A percentile compares a stretch with the other conserved stretches of the same genome.
Conservation (phyloP, 2,113 vertebrate species). For the Sterna hirundo region DNA sequence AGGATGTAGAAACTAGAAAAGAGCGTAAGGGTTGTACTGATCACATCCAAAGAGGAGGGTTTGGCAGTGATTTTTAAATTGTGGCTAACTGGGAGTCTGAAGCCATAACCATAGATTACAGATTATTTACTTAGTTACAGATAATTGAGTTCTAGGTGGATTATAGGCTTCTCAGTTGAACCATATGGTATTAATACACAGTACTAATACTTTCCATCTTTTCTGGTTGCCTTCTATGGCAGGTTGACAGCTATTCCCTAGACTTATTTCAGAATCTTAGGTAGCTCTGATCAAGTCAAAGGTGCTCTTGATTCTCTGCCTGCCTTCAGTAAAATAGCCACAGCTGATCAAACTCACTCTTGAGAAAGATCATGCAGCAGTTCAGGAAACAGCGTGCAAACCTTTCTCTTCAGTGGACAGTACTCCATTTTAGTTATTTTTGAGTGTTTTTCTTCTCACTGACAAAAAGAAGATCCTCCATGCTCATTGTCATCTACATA, state of each 20-base stretch:
- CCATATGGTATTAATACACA: accelerated
- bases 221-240: neutral
- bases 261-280: neutral
- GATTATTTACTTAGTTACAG: neutral
- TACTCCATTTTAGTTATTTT: neutral
- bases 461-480: neutral
- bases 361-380: neutral
- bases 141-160: neutral
- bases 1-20: neutral
- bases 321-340: neutral
- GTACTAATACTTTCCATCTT: neutral
- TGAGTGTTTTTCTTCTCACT: neutral
- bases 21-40: neutral
- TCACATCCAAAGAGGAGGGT: neutral
- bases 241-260: neutral
- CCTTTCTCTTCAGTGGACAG: neutral
- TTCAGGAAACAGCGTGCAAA: neutral
- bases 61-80: neutral
- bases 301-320: neutral
- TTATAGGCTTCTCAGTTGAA: neutral
- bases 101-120: neutral
- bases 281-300: neutral
- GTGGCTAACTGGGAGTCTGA: neutral
- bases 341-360: neutral
- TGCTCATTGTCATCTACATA: neutral